Conservation (phyloP, 2,113 vertebrate species). For the Cinclus mexicanus region DNA sequence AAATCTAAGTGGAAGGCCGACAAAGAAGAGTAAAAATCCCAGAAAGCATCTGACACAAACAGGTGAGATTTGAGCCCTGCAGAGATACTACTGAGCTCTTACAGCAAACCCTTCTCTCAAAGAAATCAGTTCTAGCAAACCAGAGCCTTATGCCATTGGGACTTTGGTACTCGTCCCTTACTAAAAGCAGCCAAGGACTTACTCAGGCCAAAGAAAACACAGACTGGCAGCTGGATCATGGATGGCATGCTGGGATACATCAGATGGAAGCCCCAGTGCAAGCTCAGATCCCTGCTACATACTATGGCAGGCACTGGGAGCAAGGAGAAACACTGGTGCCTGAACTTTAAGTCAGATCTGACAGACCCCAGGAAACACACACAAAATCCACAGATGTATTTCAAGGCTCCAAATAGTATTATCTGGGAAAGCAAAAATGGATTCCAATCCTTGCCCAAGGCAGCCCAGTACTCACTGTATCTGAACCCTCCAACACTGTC, state of each 20-base stretch:
- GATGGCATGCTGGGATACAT: not conserved
- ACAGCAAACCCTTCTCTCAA: not conserved
- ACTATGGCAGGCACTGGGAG: not conserved
- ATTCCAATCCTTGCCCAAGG: not conserved
- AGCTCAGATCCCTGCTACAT: not conserved
- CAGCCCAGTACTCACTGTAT: conserved; percentile 83
- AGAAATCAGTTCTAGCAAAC: not conserved
- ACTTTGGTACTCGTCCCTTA: not conserved
- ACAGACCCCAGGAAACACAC: not conserved
- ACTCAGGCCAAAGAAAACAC: not conserved
- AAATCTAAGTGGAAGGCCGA: not conserved
- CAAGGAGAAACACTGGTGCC: not conserved
- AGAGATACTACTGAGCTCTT: not conserved
- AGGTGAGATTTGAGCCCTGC: not conserved
- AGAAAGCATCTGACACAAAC: not conserved
- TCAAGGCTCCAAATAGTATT: not conserved
- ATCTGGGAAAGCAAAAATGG: not conserved
- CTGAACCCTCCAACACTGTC: conserved; percentile 88
- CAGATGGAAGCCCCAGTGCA: not conserved
- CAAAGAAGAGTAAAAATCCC: not conserved
- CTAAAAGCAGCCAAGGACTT: not conserved
- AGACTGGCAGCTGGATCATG: not conserved
- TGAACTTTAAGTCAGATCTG: not conserved
- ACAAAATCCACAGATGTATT: not conserved
- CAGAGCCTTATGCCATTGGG: not conserved